phyloP scores from a whole-genome alignment of 2,113 vertebrate genomes.

The Choloepus hoffmanni region DNA sequence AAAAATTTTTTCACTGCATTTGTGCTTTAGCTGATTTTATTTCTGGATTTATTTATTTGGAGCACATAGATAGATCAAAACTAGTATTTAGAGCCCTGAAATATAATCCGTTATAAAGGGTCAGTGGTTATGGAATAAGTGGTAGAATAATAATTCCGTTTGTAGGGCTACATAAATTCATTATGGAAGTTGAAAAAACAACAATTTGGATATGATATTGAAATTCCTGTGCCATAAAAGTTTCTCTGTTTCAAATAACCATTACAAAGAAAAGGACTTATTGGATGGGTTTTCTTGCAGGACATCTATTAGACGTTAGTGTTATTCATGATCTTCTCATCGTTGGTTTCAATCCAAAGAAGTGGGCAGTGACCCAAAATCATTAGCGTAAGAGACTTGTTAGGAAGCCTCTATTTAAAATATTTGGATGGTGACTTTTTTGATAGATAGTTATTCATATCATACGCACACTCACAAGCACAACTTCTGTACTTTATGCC shows the following conservation, averaged over 20 bases:
- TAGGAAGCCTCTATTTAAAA: slow-evolving; percentile 63
- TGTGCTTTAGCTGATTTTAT: neutral
- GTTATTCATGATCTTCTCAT: neutral
- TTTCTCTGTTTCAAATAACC: slow-evolving; percentile 29
- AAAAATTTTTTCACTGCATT: neutral
- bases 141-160: neutral
- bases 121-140: neutral
- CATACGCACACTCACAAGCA: neutral
- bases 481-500: neutral
- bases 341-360: neutral
- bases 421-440: slow-evolving; percentile 61
- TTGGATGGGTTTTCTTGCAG: neutral
- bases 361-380: slow-evolving; percentile 5
- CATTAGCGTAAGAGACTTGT: neutral
- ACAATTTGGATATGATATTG: neutral
- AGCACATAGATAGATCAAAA: neutral
- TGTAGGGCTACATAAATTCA: neutral
- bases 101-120: neutral
- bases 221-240: neutral
- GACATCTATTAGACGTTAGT: neutral
- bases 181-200: neutral
- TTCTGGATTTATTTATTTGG: neutral
- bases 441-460: slow-evolving; percentile 58
- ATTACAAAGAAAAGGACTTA: neutral
- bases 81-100: neutral